A percentile compares a stretch with the other conserved stretches of the same genome.
phyloP scores from a whole-genome alignment of 1,140 invertebrate species.

The Lasioglossum baleicum region DNA sequence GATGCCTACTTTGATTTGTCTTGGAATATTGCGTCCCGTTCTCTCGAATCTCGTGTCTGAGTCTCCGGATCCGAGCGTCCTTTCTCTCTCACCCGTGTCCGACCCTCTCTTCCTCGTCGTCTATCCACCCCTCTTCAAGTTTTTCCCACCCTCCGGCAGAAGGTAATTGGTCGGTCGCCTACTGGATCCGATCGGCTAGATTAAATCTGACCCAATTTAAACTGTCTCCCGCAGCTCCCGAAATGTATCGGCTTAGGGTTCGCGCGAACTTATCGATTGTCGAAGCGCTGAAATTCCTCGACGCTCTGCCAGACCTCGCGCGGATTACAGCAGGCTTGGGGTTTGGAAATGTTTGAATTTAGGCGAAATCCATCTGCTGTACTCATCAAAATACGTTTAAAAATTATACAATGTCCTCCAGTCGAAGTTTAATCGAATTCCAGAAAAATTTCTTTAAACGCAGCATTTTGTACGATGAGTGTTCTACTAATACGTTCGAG shows the following conservation, averaged over 20 bases:
- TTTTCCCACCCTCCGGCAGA: background rate
- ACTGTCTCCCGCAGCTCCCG: background rate
- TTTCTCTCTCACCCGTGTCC: background rate
- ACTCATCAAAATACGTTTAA: no score
- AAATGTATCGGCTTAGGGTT: background rate
- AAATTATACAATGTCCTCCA: no score
- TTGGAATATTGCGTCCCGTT: slow-evolving; percentile 62
- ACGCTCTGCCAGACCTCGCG: no score
- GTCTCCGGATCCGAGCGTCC: slow-evolving; percentile 18
- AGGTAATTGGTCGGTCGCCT: slow-evolving; percentile 1
- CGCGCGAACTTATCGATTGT: background rate
- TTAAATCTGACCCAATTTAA: slow-evolving; percentile 5
- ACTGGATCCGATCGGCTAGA: background rate
- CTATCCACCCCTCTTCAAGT: background rate
- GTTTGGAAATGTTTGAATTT: no score
- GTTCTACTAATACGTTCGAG: no score
- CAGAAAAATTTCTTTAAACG: no score
- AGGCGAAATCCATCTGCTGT: no score
- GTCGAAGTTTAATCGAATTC: no score
- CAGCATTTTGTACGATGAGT: no score
- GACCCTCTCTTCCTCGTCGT: background rate
- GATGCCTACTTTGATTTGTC: slow-evolving; percentile 75
- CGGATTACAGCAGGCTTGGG: no score
- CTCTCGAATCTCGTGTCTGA: slow-evolving; percentile 9
- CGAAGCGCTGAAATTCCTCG: no score